Base-by-base conservation (phyloP, 2,113 vertebrate genomes). In the Chaetorhynchus papuensis region DNA sequence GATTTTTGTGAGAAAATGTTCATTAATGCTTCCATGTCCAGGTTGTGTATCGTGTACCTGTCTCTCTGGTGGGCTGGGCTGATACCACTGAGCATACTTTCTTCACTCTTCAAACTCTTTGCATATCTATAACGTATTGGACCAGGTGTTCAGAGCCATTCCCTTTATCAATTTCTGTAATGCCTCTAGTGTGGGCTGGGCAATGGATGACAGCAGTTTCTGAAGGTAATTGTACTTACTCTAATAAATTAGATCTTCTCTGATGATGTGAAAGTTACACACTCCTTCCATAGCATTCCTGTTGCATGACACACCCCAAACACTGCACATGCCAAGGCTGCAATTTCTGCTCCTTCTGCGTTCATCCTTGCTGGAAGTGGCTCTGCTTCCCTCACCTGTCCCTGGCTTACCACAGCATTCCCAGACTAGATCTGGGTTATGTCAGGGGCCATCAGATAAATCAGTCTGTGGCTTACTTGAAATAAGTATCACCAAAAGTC, bases 111-210 rank as follows among this genome's bases (percentile, higher is more conserved):
- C 59, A 54, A 47, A 33, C 22, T 84, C 69, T 61, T 31, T 47
- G n/a, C 18, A 28, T 2, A 15, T 19, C 2, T 33, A 1, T 10
- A 45, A 39, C 7, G 28, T 11, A 45, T 1, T 47, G 59, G 23
- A 39, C 15, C 41, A 28, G 7, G 18, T 39, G 9, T 23, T 64
- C n/a, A 7, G 2, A 64, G 28, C 41, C 28, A 28, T 23, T 54
- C 41, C 49, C 82, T 74, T 64, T 28, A 5, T 13, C 1, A 3
- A 15, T 74, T 54, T 64, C 82, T 54, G 15, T n/a, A n/a, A 39
- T 47, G 23, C 23, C 59, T 74, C 49, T 19, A 3, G 15, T 8
- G 28, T 54, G 41, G 49, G n/a, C 41, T 47, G 69, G 28, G 12
- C 41, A 64, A 28, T n/a, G 22, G 2, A 39, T 28, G 18, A 13